A percentile compares a stretch with the other conserved stretches of the same genome.
phyloP scores from a whole-genome alignment of 2,797 vertebrate species.

The Pantherophis alleghaniensis region DNA sequence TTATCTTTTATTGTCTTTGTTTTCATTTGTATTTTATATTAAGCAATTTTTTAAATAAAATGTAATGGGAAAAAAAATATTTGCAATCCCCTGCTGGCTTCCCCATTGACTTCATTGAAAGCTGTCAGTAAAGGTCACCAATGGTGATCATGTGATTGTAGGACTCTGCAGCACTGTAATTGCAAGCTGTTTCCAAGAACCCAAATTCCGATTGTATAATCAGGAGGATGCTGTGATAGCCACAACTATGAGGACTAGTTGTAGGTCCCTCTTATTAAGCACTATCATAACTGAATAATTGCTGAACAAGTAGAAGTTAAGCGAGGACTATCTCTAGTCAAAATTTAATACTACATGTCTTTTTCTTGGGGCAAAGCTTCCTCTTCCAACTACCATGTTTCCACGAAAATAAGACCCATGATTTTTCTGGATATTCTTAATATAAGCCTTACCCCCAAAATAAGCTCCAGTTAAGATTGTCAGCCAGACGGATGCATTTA shows the following conservation, averaged over 20 bases:
- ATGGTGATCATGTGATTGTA: background rate
- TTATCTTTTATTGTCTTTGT: background rate
- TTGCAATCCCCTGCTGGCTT: background rate
- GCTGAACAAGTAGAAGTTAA: background rate
- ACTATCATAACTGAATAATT: background rate
- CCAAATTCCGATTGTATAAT: background rate
- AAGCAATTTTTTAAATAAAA: background rate
- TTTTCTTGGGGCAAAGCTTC: constrained; percentile 35
- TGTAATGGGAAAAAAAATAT: background rate
- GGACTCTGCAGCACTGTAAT: background rate
- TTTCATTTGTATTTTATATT: background rate
- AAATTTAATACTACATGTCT: too few species aligned
- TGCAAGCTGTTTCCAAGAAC: background rate
- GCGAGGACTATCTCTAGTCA: background rate
- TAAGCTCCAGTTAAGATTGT: too few species aligned
- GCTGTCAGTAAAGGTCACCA: background rate
- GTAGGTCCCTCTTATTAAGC: background rate
- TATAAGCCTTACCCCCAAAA: too few species aligned
- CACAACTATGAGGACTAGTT: background rate
- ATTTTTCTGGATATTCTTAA: too few species aligned
- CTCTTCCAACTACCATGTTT: constrained; percentile 19
- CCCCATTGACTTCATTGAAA: background rate
- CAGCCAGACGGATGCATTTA: too few species aligned
- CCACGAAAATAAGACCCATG: too few species aligned
- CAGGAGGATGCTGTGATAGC: background rate